Evolutionary conservation across 2,888 invertebrate genomes (phyloP).

Genomic region (Bellardia bayeri): DNA sequence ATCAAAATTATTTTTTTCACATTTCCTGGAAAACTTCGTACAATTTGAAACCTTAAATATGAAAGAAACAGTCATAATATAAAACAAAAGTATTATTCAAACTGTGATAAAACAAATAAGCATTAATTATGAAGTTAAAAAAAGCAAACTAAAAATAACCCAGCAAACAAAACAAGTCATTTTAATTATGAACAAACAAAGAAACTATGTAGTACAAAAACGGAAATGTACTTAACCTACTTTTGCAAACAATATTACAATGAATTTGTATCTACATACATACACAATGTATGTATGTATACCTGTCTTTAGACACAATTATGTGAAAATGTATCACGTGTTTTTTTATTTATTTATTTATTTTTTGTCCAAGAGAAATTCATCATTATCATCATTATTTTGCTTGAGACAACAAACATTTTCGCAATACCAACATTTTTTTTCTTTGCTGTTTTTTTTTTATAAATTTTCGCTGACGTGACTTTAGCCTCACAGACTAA

Average conservation of each 20-base stretch:
- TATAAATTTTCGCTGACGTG: slow-evolving; percentile 66
- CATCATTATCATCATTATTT: slow-evolving; percentile 24
- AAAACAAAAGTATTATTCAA: not conserved
- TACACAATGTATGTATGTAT: not conserved
- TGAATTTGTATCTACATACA: not conserved
- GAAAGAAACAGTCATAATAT: slow-evolving; percentile 8
- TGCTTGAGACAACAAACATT: slow-evolving; percentile 5
- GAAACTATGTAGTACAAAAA: slow-evolving; percentile 5
- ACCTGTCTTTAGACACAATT: not conserved
- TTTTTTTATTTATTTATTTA: slow-evolving; percentile 8
- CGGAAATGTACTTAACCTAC: slow-evolving; percentile 60
- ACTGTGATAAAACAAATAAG: slow-evolving; percentile 8
- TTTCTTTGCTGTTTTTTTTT: slow-evolving; percentile 16
- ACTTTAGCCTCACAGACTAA: slow-evolving; percentile 76
- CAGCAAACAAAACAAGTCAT: slow-evolving; percentile 11
- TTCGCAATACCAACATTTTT: slow-evolving; percentile 32
- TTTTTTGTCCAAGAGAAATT: not conserved
- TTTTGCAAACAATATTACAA: slow-evolving; percentile 20
- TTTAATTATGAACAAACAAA: not conserved
- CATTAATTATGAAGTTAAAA: not conserved
- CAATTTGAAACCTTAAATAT: not conserved
- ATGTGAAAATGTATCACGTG: slow-evolving; percentile 56
- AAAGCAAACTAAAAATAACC: slow-evolving; percentile 3
- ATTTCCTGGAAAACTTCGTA: slow-evolving; percentile 46
- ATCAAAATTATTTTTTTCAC: not conserved